These are phyloP conservation scores for Melanostoma mellinum DNA, from an alignment of 2,888 invertebrate genomes.

Conservation along the genomic window DNA sequence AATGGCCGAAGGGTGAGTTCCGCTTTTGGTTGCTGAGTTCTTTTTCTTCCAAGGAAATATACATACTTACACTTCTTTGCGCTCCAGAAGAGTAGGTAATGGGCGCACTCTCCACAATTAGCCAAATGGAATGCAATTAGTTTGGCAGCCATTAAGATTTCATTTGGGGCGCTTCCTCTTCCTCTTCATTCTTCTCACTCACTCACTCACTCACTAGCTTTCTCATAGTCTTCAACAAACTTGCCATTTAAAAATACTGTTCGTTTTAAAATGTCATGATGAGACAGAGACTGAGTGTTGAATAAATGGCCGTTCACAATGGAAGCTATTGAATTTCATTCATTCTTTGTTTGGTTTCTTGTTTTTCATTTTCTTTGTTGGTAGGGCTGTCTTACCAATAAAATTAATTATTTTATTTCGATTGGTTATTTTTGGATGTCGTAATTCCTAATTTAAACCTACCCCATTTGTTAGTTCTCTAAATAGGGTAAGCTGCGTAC, in stretches of 20 bases:
- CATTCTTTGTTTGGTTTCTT: constrained; percentile 22
- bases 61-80: constrained; percentile 18
- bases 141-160: constrained; percentile 73
- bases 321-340: constrained; percentile 11
- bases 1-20: constrained; percentile 68
- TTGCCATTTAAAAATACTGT: not conserved
- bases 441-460: constrained; percentile 44
- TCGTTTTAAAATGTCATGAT: constrained; percentile 45
- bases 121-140: constrained; percentile 73
- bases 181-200: not conserved
- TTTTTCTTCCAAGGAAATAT: not conserved
- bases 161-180: constrained; percentile 14
- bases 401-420: constrained; percentile 60
- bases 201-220: no score
- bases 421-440: constrained; percentile 8
- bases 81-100: constrained; percentile 59
- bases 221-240: not conserved
- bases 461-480: constrained; percentile 32
- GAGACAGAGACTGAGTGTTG: constrained; percentile 15
- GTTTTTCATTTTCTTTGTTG: not conserved
- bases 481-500: constrained; percentile 8
- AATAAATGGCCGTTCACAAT: constrained; percentile 46
- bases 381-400: constrained; percentile 37
- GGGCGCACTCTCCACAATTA: constrained; percentile 69
- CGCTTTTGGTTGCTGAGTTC: not conserved